Percentiles rank a stretch among this genome's conserved stretches.
phyloP scores from a whole-genome alignment of 2,888 invertebrate genomes.

The Chloroclysta siterata region DNA sequence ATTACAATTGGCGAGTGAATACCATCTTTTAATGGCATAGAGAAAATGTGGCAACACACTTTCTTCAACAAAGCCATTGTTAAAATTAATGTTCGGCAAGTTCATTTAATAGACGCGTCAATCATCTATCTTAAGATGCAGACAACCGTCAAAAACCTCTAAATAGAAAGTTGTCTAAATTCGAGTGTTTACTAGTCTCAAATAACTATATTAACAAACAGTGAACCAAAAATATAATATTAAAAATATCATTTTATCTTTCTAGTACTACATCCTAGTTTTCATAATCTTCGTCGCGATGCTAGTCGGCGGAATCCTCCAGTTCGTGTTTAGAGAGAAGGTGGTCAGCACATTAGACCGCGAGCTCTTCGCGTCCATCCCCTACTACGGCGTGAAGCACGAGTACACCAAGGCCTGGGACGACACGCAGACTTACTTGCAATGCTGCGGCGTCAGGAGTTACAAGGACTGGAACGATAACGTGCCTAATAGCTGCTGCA shows the following conservation, averaged over 20 bases:
- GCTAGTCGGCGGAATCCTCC: slow-evolving; percentile 95
- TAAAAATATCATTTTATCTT: slow-evolving; percentile 2
- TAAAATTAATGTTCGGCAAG: too few species aligned
- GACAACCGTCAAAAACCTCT: too few species aligned
- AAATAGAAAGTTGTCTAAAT: too few species aligned
- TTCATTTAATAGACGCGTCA: too few species aligned
- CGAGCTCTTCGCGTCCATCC: slow-evolving; percentile 91
- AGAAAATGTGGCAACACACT: too few species aligned
- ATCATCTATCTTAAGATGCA: too few species aligned
- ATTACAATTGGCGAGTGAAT: too few species aligned
- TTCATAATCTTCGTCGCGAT: slow-evolving; percentile 95
- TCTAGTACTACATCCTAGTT: slow-evolving; percentile 94
- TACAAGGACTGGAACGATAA: slow-evolving; percentile 91
- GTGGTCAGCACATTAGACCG: slow-evolving; percentile 90
- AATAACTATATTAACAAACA: too few species aligned
- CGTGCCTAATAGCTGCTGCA: slow-evolving; percentile 92
- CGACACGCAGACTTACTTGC: slow-evolving; percentile 91
- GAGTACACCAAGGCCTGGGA: slow-evolving; percentile 94
- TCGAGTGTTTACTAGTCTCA: too few species aligned
- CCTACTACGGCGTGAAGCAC: slow-evolving; percentile 88
- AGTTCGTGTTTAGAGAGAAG: slow-evolving; percentile 95
- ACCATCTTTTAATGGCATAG: too few species aligned
- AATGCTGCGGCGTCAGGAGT: slow-evolving; percentile 93
- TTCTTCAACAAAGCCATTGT: too few species aligned
- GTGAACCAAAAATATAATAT: too few species aligned